Evolutionary conservation across 2,797 vertebrate species (phyloP).

Genomic region (Ctenochaetus hawaiiensis): DNA sequence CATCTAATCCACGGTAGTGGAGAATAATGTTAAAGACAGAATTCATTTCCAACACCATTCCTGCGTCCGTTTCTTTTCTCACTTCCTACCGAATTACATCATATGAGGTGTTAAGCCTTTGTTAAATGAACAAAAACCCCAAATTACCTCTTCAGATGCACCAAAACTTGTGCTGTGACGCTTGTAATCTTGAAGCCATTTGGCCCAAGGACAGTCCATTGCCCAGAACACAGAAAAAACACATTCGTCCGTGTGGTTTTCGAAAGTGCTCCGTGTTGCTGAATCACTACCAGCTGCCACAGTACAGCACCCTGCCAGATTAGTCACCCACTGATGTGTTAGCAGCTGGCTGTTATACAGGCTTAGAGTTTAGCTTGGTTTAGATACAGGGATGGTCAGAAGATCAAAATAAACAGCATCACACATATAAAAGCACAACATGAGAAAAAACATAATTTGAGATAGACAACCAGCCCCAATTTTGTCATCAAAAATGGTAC

Average conservation of each 20-base stretch:
- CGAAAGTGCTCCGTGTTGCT: constrained; percentile 77
- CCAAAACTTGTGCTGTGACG: constrained; percentile 54
- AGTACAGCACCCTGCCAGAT: constrained; percentile 73
- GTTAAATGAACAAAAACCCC: constrained; percentile 31
- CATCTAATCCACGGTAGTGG: constrained; percentile 18
- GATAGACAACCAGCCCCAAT: neutral
- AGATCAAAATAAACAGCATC: neutral
- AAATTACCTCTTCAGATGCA: constrained; percentile 39
- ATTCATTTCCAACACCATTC: constrained; percentile 4
- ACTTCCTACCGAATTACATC: constrained; percentile 40
- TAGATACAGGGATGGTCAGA: constrained; percentile 25
- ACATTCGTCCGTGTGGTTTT: constrained; percentile 86
- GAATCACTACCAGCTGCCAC: constrained; percentile 92
- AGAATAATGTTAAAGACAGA: constrained; percentile 21
- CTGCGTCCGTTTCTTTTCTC: constrained; percentile 15
- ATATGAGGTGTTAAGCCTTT: constrained; percentile 29
- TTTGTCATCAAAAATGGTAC: neutral
- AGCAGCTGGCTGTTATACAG: constrained; percentile 50
- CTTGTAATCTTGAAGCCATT: constrained; percentile 89
- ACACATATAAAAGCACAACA: neutral
- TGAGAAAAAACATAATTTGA: neutral
- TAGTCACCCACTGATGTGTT: constrained; percentile 58
- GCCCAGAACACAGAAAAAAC: constrained; percentile 87
- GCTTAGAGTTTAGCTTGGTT: constrained; percentile 19
- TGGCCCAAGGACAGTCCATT: constrained; percentile 83